Evolutionary conservation across 2,797 vertebrate genomes (phyloP).

Genomic region (Leucoraja ocellata): DNA sequence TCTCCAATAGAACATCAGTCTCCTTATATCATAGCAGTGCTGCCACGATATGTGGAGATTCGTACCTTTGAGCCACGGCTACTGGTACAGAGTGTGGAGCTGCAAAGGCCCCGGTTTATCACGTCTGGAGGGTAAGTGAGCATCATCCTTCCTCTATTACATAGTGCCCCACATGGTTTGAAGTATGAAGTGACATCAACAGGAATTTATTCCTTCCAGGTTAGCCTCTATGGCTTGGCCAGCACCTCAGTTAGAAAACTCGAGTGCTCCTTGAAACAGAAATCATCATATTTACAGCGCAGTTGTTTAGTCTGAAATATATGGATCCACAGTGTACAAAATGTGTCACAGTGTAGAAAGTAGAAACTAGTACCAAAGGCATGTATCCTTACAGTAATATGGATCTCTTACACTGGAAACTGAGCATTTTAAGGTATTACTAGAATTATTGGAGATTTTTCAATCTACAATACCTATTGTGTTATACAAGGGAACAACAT

Average conservation of each 20-base stretch:
- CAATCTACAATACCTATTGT: too few relatives aligned
- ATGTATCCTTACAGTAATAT: not conserved
- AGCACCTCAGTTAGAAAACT: not conserved
- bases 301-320: not conserved
- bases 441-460: not conserved
- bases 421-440: not conserved
- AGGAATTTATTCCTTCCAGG: not conserved
- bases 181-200: not conserved
- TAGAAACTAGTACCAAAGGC: too few relatives aligned
- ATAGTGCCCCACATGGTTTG: not conserved
- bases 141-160: slow-evolving; percentile 3
- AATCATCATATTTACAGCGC: not conserved
- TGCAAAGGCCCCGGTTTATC: slow-evolving; percentile 93
- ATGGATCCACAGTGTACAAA: too few relatives aligned
- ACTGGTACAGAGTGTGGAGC: slow-evolving; percentile 91
- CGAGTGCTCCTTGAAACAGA: not conserved
- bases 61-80: slow-evolving; percentile 87
- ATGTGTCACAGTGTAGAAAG: too few relatives aligned
- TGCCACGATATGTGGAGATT: slow-evolving; percentile 93
- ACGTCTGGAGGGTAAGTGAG: slow-evolving; percentile 79
- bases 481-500: too few relatives aligned
- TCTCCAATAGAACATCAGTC: slow-evolving; percentile 77
- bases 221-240: not conserved
- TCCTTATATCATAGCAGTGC: slow-evolving; percentile 92
- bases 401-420: not conserved